phyloP scores from a whole-genome alignment of 2,888 invertebrate genomes.

The Slavum lentiscoides region DNA sequence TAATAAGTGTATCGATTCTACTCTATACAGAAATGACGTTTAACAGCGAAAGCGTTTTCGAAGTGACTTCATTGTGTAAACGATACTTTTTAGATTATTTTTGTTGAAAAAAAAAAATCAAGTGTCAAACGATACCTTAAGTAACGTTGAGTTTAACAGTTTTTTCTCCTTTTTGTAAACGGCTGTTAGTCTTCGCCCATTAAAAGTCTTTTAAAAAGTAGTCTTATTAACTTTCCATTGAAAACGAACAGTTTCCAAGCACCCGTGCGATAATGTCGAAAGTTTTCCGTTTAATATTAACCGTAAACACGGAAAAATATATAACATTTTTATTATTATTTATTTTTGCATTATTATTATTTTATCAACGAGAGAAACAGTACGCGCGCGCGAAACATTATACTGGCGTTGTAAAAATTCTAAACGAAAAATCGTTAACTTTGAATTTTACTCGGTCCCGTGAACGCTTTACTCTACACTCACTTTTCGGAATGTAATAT shows the following conservation, averaged over 20 bases:
- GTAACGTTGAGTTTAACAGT: slow-evolving; percentile 7
- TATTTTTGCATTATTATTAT: not conserved
- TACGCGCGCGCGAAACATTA: not conserved
- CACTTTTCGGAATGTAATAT: too few relatives aligned
- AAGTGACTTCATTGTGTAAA: not conserved
- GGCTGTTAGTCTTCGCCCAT: slow-evolving; percentile 7
- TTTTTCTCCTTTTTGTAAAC: not conserved
- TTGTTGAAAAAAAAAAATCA: not conserved
- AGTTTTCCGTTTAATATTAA: slow-evolving; percentile 25
- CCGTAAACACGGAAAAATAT: not conserved
- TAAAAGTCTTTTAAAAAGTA: slow-evolving; percentile 18
- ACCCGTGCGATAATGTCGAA: not conserved
- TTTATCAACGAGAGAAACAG: not conserved
- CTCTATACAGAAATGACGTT: not conserved
- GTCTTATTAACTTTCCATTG: slow-evolving; percentile 16
- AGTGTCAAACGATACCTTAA: slow-evolving; percentile 18
- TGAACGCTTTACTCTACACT: not conserved
- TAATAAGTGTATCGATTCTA: too few relatives aligned
- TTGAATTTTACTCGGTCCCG: not conserved
- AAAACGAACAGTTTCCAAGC: not conserved
- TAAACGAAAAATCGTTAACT: not conserved
- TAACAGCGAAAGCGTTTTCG: not conserved
- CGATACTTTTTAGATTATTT: slow-evolving; percentile 17
- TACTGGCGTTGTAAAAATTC: too few relatives aligned
- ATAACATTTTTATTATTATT: not conserved